Percentiles rank a stretch among this genome's conserved stretches.
Evolutionary conservation across 2,888 invertebrate genomes (phyloP).

Genomic region (Copidosoma aretas): DNA sequence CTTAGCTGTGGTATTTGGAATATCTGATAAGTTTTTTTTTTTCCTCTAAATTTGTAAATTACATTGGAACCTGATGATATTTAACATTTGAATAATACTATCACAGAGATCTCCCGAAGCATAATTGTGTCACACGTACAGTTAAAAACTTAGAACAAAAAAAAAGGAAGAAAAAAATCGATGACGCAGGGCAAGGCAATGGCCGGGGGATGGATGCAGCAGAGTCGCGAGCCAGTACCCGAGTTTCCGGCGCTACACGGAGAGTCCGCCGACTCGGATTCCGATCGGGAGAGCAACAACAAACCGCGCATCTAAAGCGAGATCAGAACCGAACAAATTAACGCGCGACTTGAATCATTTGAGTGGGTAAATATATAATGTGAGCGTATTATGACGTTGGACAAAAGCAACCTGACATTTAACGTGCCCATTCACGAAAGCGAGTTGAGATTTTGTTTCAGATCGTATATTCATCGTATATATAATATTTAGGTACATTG

Average conservation of each 20-base stretch:
- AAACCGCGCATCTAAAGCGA: slow-evolving; percentile 58
- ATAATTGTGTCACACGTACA: neutral
- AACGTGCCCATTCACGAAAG: too few species aligned
- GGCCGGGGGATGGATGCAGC: slow-evolving; percentile 62
- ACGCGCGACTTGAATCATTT: too few species aligned
- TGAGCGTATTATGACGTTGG: too few species aligned
- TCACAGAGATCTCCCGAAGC: neutral
- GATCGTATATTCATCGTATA: too few species aligned
- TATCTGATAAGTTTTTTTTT: neutral
- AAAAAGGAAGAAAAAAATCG: slow-evolving; percentile 9
- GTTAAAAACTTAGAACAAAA: neutral
- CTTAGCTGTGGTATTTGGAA: too few species aligned
- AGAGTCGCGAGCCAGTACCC: slow-evolving; percentile 62
- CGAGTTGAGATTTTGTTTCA: too few species aligned
- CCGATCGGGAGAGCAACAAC: slow-evolving; percentile 61
- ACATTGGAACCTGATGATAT: too few species aligned
- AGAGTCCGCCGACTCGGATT: slow-evolving; percentile 61
- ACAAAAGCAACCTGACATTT: too few species aligned
- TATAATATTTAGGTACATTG: too few species aligned
- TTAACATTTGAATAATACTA: neutral
- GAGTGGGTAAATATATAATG: too few species aligned
- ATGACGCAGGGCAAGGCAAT: slow-evolving; percentile 61
- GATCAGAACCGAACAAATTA: slow-evolving; percentile 21
- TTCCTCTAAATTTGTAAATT: neutral
- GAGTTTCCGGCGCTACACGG: slow-evolving; percentile 63